Evolutionary conservation across 2,797 vertebrate species (phyloP), one percentile per base, ranked within the genome.

Genomic region (Fringilla coelebs): DNA sequence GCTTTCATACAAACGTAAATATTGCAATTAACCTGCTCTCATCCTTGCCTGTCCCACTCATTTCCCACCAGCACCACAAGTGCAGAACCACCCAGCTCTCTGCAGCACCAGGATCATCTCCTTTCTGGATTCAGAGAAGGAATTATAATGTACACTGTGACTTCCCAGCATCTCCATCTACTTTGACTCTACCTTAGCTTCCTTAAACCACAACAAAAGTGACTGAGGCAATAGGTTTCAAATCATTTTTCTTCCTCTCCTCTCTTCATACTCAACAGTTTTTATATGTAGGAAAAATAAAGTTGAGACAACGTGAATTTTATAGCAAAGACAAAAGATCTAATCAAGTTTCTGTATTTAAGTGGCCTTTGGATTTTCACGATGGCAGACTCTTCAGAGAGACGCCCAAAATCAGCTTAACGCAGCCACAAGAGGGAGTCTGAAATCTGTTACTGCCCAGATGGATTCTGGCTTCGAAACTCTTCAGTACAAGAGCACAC

Each of bases 351-450:
- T 77, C 79, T 43, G n/a, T 46, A 45, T 10, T 21, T 21, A n/a
- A 51, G 38, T 13, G 58, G 63, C 49, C 43, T 71, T 60, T 7
- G 5, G 57, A 73, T 74, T 65, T 54, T 22, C 16, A 15, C 0
- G 4, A 45, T 10, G 36, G 51, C 48, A 74, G 45, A 81, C 61
- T 29, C 62, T 77, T 62, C 88, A 7, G 3, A 7, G 17, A n/a
- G 63, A 52, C 45, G 48, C 67, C 85, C 60, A 36, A 54, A 46
- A 32, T 9, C 73, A 82, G 77, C 85, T 70, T 41, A 54, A 61
- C 2, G 26, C 78, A 58, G 49, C 92, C 83, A 45, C 60, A 38
- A 97, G 96, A 96, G 96, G 95, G 96, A 68, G 60, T 93, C 91
- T 72, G 36, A 49, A 87, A 79, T 90, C 88, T 28, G 11, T 52